These are phyloP conservation scores for Eupristina koningsbergeri DNA, from an alignment of 1,140 invertebrate genomes.

Conservation along the genomic window DNA sequence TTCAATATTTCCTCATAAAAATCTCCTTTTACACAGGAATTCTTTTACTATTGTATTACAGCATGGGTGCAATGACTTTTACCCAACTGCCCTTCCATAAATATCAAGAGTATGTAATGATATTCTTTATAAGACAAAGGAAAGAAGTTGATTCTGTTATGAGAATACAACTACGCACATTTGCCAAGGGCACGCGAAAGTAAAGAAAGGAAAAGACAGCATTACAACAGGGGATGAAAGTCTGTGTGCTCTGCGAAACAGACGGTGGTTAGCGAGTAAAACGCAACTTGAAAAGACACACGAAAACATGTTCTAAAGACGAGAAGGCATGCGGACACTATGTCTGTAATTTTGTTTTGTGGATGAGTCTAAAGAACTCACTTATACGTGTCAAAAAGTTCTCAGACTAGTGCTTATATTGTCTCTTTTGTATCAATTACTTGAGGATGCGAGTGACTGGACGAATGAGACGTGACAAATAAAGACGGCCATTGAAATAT, in stretches of 20 bases:
- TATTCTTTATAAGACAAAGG: neutral
- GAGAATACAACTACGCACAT: neutral
- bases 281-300: neutral
- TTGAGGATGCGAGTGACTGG: neutral
- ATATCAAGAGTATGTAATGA: neutral
- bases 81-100: neutral
- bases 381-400: neutral
- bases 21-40: neutral
- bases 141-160: neutral
- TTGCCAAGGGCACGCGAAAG: neutral
- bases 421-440: neutral
- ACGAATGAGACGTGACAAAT: neutral
- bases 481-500: neutral
- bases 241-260: neutral
- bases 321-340: neutral
- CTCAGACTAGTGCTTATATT: neutral
- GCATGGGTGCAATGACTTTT: neutral
- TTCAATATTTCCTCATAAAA: neutral
- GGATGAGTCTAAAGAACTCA: neutral
- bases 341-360: conserved; percentile 34
- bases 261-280: neutral
- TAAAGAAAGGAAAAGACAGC: neutral
- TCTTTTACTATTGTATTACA: neutral
- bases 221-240: neutral
- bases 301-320: neutral